These are phyloP conservation scores for Phoxinus dragarum DNA, from an alignment of 2,797 vertebrate species.

Conservation along the genomic window DNA sequence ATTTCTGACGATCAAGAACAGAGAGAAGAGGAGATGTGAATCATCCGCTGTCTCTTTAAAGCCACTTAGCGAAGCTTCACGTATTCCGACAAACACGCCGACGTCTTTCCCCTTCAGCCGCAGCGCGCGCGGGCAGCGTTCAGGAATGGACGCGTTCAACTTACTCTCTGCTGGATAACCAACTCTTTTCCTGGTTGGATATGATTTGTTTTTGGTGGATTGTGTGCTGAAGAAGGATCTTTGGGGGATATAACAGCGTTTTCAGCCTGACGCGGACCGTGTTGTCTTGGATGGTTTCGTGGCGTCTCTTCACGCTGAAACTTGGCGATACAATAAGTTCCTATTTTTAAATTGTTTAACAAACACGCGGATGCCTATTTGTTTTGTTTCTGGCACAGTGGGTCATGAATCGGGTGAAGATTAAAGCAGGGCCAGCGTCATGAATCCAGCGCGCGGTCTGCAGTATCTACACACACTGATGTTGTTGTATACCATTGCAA, in stretches of 20 bases:
- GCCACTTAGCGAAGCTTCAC: constrained; percentile 81
- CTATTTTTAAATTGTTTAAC: constrained; percentile 52
- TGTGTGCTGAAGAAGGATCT: constrained; percentile 68
- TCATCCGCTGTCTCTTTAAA: constrained; percentile 86
- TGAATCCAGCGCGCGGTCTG: constrained; percentile 75
- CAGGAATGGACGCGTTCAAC: constrained; percentile 75
- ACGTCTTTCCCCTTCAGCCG: constrained; percentile 72
- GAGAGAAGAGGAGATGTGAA: constrained; percentile 72
- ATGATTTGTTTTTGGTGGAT: constrained; percentile 67
- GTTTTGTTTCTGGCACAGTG: constrained; percentile 67
- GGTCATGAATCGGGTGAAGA: constrained; percentile 76
- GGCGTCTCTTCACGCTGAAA: constrained; percentile 65
- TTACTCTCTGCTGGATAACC: constrained; percentile 65
- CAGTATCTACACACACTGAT: constrained; percentile 65
- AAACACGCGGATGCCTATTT: constrained; percentile 54
- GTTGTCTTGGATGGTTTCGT: constrained; percentile 60
- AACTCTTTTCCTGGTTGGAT: constrained; percentile 65
- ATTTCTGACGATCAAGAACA: constrained; percentile 56
- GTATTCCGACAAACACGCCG: constrained; percentile 77
- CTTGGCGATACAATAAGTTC: constrained; percentile 68
- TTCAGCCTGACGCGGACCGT: constrained; percentile 72
- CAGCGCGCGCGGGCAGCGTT: constrained; percentile 71
- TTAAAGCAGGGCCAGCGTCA: constrained; percentile 78
- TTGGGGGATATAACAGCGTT: constrained; percentile 73
- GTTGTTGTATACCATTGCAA: constrained; percentile 72